A percentile compares a stretch with the other conserved stretches of the same genome.
phyloP scores from a whole-genome alignment of 2,888 invertebrate species.

The Drosophila paramelanica region DNA sequence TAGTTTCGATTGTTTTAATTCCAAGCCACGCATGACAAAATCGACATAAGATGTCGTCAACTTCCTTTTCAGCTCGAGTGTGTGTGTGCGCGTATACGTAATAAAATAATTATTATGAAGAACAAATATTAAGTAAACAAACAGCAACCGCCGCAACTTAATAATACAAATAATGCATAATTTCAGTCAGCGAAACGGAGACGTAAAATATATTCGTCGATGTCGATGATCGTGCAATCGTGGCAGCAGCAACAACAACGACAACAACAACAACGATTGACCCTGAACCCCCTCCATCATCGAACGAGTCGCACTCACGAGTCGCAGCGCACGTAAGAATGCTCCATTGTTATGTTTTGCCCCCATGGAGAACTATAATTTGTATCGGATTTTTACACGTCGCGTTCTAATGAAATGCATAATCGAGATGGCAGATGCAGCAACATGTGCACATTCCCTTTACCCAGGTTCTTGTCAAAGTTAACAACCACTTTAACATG shows the following conservation, averaged over 20 bases:
- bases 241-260: conserved; percentile 2
- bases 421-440: conserved; percentile 3
- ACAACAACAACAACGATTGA: conserved; percentile 45
- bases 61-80: conserved; percentile 60
- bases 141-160: conserved; percentile 41
- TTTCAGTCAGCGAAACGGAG: conserved; percentile 38
- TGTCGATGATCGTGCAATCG: conserved; percentile 17
- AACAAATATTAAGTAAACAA: conserved; percentile 72
- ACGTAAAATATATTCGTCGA: conserved; percentile 4
- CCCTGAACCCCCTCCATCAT: conserved; percentile 63
- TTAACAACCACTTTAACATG: conserved; percentile 5
- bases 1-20: conserved; percentile 47
- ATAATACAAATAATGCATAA: conserved; percentile 79
- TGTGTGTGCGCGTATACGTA: conserved; percentile 27
- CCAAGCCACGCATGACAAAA: conserved; percentile 78
- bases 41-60: conserved; percentile 74
- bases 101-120: conserved; percentile 76
- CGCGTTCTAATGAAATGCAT: conserved; percentile 60
- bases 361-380: conserved; percentile 50
- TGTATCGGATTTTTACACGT: conserved; percentile 72
- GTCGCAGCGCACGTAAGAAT: conserved; percentile 61
- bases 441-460: neutral
- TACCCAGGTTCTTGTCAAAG: neutral
- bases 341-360: conserved; percentile 59
- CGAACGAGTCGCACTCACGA: neutral